phyloP scores from a whole-genome alignment of 2,113 vertebrate species.

The Coptodon rendalli region DNA sequence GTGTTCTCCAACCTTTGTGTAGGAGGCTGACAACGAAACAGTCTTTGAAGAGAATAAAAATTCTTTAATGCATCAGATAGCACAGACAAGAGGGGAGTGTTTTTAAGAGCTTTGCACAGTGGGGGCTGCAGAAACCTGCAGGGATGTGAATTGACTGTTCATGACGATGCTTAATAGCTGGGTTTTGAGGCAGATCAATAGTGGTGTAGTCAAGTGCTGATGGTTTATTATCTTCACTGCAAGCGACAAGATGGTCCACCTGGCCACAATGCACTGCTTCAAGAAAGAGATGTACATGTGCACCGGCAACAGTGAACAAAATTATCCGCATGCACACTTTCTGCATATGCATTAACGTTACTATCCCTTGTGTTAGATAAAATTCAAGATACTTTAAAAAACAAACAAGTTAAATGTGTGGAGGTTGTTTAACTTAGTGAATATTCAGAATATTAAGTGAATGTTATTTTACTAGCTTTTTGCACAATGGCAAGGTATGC shows the following conservation, averaged over 20 bases:
- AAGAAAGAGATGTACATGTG: neutral
- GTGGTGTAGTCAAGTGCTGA: neutral
- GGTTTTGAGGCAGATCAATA: neutral
- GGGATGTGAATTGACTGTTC: neutral
- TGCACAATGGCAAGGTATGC: neutral
- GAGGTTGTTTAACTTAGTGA: neutral
- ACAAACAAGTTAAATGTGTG: neutral
- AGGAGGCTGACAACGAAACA: neutral
- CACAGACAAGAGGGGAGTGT: neutral
- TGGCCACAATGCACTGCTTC: neutral
- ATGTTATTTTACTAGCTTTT: neutral
- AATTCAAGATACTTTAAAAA: neutral
- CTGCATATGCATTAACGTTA: neutral
- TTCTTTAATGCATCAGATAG: neutral
- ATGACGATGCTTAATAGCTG: neutral
- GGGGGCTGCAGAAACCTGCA: neutral
- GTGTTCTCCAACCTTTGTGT: neutral
- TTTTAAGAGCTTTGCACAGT: neutral
- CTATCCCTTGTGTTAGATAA: neutral
- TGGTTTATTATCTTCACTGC: neutral
- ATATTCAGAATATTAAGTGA: neutral
- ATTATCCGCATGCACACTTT: fast-evolving
- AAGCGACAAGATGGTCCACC: neutral
- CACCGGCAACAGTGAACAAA: neutral
- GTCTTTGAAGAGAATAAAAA: neutral